Evolutionary conservation across 2,797 vertebrate species (phyloP).

Genomic region (Sebastes taczanowskii): DNA sequence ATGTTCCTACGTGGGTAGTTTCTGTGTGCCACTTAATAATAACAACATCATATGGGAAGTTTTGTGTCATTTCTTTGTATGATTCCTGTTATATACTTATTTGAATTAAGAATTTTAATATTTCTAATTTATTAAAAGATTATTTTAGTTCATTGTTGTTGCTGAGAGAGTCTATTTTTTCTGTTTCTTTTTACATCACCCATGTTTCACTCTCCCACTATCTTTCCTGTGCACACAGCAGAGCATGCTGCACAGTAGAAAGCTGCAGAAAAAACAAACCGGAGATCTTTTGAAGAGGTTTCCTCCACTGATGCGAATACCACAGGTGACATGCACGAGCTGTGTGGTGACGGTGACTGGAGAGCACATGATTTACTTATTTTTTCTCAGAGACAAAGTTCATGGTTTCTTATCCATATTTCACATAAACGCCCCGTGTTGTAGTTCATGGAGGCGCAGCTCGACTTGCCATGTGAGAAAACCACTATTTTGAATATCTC

Average conservation of each 20-base stretch:
- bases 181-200: constrained; percentile 27
- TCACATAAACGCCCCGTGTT: constrained; percentile 45
- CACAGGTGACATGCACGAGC: constrained; percentile 37
- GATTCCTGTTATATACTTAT: not conserved
- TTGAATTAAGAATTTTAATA: not conserved
- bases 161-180: not conserved
- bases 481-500: constrained; percentile 50
- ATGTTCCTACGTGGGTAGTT: not conserved
- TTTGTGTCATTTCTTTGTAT: not conserved
- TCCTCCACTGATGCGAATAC: constrained; percentile 25
- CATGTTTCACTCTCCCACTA: not conserved
- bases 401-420: not conserved
- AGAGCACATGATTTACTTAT: constrained; percentile 52
- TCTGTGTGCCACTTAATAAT: not conserved
- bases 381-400: not conserved
- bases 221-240: constrained; percentile 14
- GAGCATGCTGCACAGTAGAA: constrained; percentile 18
- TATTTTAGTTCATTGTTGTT: not conserved
- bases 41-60: not conserved
- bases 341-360: constrained; percentile 22
- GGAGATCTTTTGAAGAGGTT: constrained; percentile 46
- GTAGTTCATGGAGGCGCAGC: not conserved
- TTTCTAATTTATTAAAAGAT: not conserved
- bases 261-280: constrained; percentile 29
- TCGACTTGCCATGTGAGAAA: constrained; percentile 9